Percentiles rank a stretch among this genome's conserved stretches.
Conservation (phyloP, 1,140 invertebrate species). For the Drosophila grimshawi region DNA sequence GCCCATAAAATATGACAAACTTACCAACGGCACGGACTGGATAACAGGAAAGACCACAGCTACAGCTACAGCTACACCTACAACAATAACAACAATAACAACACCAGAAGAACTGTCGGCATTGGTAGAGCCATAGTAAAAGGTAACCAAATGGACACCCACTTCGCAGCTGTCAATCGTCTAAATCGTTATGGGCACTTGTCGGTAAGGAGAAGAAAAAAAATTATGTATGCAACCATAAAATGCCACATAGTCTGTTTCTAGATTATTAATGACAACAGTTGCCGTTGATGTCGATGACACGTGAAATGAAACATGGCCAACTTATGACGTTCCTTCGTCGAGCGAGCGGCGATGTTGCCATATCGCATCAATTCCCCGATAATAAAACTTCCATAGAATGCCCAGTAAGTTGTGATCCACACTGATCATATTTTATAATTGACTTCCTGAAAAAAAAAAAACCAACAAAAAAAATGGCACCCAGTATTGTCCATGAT, state of each 20-base stretch:
- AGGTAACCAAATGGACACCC: constrained; percentile 59
- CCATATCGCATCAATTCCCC: too few species aligned
- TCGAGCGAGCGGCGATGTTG: too few species aligned
- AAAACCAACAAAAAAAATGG: constrained; percentile 40
- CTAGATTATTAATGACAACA: constrained; percentile 71
- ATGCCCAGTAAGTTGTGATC: constrained; percentile 24
- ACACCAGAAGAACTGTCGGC: constrained; percentile 50
- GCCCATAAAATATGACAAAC: constrained; percentile 78
- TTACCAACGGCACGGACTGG: constrained; percentile 67
- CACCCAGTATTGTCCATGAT: constrained; percentile 34
- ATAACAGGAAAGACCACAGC: constrained; percentile 49
- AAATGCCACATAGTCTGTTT: constrained; percentile 63
- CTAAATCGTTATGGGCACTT: constrained; percentile 74
- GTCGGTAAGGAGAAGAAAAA: constrained; percentile 34
- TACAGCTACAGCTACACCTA: constrained; percentile 13
- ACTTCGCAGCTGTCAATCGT: constrained; percentile 76
- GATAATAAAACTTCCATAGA: too few species aligned
- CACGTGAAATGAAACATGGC: constrained; percentile 26
- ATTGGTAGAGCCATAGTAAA: constrained; percentile 31
- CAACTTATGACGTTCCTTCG: not conserved
- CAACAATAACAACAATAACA: constrained; percentile 23
- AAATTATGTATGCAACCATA: constrained; percentile 40
- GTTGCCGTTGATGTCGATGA: constrained; percentile 43
- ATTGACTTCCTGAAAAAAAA: constrained; percentile 47
- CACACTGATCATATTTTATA: constrained; percentile 53